Percentiles rank a stretch among this genome's conserved stretches.
These are phyloP conservation scores for Drosophila yakuba DNA, from an alignment of 1,140 invertebrate species.

Conservation along the genomic window DNA sequence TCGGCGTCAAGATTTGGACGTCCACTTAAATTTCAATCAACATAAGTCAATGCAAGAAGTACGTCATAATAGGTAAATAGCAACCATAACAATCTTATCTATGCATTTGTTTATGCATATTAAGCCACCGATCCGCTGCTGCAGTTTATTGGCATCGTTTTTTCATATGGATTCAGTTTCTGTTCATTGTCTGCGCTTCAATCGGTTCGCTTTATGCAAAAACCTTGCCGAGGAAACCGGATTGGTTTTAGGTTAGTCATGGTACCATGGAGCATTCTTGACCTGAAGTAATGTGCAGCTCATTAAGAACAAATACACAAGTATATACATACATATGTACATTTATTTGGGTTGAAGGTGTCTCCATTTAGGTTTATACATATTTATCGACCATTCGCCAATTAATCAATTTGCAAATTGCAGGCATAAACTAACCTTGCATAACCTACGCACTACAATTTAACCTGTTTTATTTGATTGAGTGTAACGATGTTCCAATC, in stretches of 20 bases:
- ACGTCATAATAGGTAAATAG: neutral
- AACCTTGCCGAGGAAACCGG: conserved; percentile 54
- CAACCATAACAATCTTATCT: conserved; percentile 1
- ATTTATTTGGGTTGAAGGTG: conserved; percentile 30
- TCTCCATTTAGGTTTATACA: conserved; percentile 36
- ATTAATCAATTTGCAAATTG: conserved; percentile 68
- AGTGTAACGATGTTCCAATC: conserved; percentile 37
- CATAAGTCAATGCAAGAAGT: conserved; percentile 11
- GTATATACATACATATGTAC: neutral
- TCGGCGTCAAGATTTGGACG: neutral
- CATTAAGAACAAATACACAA: conserved; percentile 47
- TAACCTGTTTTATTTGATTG: conserved; percentile 15
- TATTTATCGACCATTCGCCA: conserved; percentile 26
- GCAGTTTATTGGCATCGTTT: conserved; percentile 56
- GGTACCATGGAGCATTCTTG: conserved; percentile 42
- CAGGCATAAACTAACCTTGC: conserved; percentile 44
- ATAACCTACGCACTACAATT: conserved; percentile 57
- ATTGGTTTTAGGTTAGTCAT: conserved; percentile 52
- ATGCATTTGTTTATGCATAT: conserved; percentile 21
- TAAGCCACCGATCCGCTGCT: conserved; percentile 18
- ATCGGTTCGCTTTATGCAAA: conserved; percentile 44
- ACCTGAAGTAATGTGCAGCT: conserved; percentile 36
- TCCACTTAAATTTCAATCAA: conserved; percentile 2
- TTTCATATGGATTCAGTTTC: conserved; percentile 33
- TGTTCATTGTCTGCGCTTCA: conserved; percentile 33